Conservation (phyloP, 2,113 vertebrate genomes). For the Xenotilapia longispinis region DNA sequence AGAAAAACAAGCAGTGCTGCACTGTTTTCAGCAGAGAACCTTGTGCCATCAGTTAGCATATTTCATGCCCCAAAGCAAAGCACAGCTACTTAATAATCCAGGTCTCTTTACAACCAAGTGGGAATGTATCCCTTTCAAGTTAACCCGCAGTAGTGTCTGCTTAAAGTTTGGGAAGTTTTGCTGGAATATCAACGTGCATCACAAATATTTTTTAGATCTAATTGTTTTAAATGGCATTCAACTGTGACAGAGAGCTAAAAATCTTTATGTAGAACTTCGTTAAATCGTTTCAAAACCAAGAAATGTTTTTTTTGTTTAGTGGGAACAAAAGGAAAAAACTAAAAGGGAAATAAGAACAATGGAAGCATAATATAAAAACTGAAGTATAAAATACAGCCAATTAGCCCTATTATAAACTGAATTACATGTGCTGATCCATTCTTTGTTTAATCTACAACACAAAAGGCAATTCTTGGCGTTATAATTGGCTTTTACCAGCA, state of each 20-base stretch:
- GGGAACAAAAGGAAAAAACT: not conserved
- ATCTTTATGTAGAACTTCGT: not conserved
- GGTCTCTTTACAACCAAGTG: slow-evolving; percentile 21
- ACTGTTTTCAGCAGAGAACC: not conserved
- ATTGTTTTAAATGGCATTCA: not conserved
- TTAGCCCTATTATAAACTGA: not conserved
- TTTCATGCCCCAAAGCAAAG: slow-evolving; percentile 17
- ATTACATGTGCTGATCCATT: not conserved
- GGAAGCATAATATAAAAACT: not conserved
- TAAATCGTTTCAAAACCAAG: not conserved
- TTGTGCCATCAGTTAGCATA: slow-evolving; percentile 21
- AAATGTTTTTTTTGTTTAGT: not conserved
- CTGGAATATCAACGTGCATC: not conserved
- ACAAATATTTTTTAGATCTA: not conserved
- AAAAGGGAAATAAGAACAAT: not conserved
- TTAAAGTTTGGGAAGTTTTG: not conserved
- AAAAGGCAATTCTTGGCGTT: not conserved
- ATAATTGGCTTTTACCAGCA: not conserved
- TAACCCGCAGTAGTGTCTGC: not conserved
- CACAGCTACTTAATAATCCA: slow-evolving; percentile 24
- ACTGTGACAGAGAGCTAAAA: not conserved
- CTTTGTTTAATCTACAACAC: not conserved
- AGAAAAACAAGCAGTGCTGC: not conserved
- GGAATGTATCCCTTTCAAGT: not conserved
- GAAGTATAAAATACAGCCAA: not conserved